Evolutionary conservation across 2,888 invertebrate species (phyloP).

Genomic region (Pardosa pseudoannulata): DNA sequence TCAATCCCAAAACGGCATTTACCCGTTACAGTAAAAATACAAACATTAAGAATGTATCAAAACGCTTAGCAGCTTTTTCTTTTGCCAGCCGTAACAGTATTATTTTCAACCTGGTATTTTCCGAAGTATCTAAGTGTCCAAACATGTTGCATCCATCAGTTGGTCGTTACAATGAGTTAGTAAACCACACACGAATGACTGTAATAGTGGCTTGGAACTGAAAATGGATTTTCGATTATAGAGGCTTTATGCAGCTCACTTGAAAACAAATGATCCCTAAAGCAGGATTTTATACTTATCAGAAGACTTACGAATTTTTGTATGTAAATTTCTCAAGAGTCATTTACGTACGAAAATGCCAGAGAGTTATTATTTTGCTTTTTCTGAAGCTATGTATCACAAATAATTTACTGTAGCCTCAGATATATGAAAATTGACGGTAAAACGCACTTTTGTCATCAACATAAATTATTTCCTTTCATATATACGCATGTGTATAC

Average conservation of each 20-base stretch:
- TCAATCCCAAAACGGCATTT: too few species aligned
- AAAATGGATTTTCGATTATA: constrained; percentile 14
- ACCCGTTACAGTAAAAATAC: neutral
- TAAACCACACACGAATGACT: neutral
- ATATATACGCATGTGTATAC: too few species aligned
- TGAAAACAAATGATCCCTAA: neutral
- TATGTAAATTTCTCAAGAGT: neutral
- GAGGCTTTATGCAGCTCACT: neutral
- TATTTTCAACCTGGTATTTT: neutral
- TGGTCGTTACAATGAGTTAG: neutral
- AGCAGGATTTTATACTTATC: neutral
- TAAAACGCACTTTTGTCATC: too few species aligned
- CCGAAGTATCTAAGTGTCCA: neutral
- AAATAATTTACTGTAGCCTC: too few species aligned
- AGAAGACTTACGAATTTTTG: neutral
- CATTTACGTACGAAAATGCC: too few species aligned
- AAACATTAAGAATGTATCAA: neutral
- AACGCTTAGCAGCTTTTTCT: neutral
- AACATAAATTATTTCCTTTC: too few species aligned
- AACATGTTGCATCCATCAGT: neutral
- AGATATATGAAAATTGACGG: too few species aligned
- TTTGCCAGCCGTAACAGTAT: neutral
- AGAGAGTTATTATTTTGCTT: too few species aligned
- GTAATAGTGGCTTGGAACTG: neutral
- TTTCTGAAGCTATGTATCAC: too few species aligned